These are phyloP conservation scores for Fissipunctia ypsillon DNA, from an alignment of 2,888 invertebrate genomes.

Conservation along the genomic window DNA sequence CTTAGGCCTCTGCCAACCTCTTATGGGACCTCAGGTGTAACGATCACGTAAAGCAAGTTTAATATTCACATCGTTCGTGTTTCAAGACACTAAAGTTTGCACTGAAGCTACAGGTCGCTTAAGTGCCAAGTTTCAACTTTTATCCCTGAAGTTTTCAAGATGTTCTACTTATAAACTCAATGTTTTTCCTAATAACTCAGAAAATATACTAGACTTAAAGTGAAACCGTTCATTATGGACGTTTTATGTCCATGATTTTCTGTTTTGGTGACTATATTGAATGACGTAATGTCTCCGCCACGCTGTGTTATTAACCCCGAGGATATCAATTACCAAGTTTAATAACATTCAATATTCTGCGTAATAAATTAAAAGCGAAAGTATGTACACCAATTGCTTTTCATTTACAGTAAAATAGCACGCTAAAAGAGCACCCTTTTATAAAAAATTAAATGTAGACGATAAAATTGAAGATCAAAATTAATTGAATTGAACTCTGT, in stretches of 20 bases:
- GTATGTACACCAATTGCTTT: conserved; percentile 24
- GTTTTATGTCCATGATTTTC: conserved; percentile 4
- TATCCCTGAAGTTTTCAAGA: conserved; percentile 31
- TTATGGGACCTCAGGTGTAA: conserved; percentile 39
- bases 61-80: conserved; percentile 35
- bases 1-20: neutral
- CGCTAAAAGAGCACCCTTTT: conserved; percentile 18
- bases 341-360: conserved; percentile 37
- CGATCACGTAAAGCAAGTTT: conserved; percentile 23
- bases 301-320: conserved; percentile 52
- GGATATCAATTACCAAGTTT: conserved; percentile 36
- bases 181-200: conserved; percentile 11
- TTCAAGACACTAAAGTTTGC: conserved; percentile 45
- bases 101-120: conserved; percentile 49
- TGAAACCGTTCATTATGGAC: conserved; percentile 1
- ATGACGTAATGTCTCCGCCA: conserved; percentile 40
- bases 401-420: conserved; percentile 35
- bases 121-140: conserved; percentile 52
- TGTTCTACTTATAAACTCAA: conserved; percentile 36
- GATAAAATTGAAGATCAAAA: conserved; percentile 22
- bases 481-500: conserved; percentile 37
- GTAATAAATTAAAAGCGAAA: conserved; percentile 33
- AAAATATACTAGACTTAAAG: neutral
- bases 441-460: neutral
- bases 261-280: conserved; percentile 34